Evolutionary conservation across 2,797 vertebrate genomes (phyloP).

Genomic region (Gymnoscopelus braueri): DNA sequence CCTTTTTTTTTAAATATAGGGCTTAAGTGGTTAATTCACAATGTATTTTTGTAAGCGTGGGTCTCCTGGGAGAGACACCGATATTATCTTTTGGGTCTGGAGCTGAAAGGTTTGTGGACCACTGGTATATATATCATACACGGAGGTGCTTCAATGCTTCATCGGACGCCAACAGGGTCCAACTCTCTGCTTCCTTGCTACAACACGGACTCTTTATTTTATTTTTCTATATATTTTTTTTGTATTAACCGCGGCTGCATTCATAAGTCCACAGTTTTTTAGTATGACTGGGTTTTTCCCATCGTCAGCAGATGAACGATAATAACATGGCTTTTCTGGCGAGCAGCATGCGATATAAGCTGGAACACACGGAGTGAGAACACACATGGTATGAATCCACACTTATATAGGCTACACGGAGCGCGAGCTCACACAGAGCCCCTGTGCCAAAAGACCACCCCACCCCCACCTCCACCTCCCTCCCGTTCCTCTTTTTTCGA

Average conservation of each 20-base stretch:
- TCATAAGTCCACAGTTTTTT: no score
- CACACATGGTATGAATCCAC: constrained; percentile 71
- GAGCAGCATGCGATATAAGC: constrained; percentile 58
- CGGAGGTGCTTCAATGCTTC: constrained; percentile 63
- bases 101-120: no score
- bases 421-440: constrained; percentile 17
- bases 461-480: constrained; percentile 40
- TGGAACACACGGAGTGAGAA: constrained; percentile 61
- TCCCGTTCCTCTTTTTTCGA: background rate
- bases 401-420: constrained; percentile 28
- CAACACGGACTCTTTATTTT: constrained; percentile 8
- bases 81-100: no score
- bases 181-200: constrained; percentile 28
- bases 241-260: no score
- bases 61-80: no score
- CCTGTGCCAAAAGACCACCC: constrained; percentile 23
- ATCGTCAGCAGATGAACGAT: constrained; percentile 71
- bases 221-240: no score
- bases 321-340: constrained; percentile 51
- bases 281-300: constrained; percentile 39
- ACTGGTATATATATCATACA: constrained; percentile 18
- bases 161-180: constrained; percentile 58
- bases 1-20: no score
- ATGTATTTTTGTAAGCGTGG: no score
- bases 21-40: no score